Evolutionary conservation across 2,797 vertebrate genomes (phyloP), one percentile per base, ranked within the genome.

Genomic region (Crypturellus tataupa): DNA sequence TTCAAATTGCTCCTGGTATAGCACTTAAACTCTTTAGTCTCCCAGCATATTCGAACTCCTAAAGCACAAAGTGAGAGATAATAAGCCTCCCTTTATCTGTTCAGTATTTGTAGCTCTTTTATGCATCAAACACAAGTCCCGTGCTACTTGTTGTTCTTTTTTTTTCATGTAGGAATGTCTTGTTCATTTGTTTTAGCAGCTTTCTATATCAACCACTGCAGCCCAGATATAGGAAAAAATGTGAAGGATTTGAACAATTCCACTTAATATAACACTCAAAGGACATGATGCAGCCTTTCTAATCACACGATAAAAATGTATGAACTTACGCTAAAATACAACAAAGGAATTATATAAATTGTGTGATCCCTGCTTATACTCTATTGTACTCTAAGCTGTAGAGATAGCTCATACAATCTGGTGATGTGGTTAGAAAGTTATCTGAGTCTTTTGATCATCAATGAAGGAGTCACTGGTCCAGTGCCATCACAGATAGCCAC

Each of bases 41-140:
- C 95, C 85, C 25, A 73, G 68, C 33, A 1, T 93, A 82, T 89
- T 92, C 86, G 71, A 77, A 58, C 85, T 77, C 80, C 82, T 6
- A 11, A 90, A 95, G 75, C 86, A 93, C 40, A 9, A 55, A 89
- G 67, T n/a, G 73, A 86, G 85, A 95, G 94, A 96, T 94, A 95
- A 44, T 64, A 49, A 88, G 33, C 12, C 70, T 93, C 40, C 17
- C 59, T 93, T 94, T 94, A 95, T 96, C 94, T 91, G 27, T 64
- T 87, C 37, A 93, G 95, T 77, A 71, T 90, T 85, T 93, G 93
- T 91, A 91, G 87, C 67, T 90, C 94, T 73, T 94, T 90, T 75
- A 73, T 71, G 85, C 71, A 70, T 89, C 80, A 89, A 76, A 86
- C 70, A 78, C 71, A 84, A 56, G 40, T 40, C 56, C 85, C 46